phyloP scores from a whole-genome alignment of 2,888 invertebrate genomes.

The Melanostoma scalare region DNA sequence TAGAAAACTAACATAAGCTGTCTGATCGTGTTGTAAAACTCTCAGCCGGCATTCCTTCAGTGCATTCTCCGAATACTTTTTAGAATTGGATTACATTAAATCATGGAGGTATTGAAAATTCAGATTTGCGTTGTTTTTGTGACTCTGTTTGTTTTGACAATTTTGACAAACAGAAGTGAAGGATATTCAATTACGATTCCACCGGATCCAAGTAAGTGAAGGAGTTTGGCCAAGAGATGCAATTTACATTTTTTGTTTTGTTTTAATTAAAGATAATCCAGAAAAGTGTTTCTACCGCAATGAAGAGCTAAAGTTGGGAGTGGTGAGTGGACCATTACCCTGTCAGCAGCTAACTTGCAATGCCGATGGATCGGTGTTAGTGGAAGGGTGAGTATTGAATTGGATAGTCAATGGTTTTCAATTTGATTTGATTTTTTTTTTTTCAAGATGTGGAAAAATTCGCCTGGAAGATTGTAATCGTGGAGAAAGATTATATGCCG shows the following conservation, averaged over 20 bases:
- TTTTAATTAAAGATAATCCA: conserved; percentile 73
- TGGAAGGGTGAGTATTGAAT: conserved; percentile 78
- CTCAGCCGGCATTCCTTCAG: neutral
- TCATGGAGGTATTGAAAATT: conserved; percentile 45
- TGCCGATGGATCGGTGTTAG: conserved; percentile 78
- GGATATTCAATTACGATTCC: conserved; percentile 76
- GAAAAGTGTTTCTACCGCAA: conserved; percentile 80
- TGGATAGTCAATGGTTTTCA: neutral
- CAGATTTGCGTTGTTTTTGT: conserved; percentile 16
- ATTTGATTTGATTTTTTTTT: conserved; percentile 34
- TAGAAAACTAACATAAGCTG: conserved; percentile 17
- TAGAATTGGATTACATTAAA: conserved; percentile 36
- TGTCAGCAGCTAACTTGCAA: conserved; percentile 79
- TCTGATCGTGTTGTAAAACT: conserved; percentile 30
- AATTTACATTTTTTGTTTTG: neutral
- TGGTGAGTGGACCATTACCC: conserved; percentile 78
- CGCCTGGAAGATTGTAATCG: conserved; percentile 78
- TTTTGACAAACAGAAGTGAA: conserved; percentile 41
- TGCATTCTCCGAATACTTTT: conserved; percentile 30
- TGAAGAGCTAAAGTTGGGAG: conserved; percentile 76
- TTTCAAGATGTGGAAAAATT: conserved; percentile 78
- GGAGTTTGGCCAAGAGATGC: neutral
- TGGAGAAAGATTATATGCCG: conserved; percentile 78
- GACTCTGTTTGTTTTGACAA: conserved; percentile 29
- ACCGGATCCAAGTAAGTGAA: conserved; percentile 76